Evolutionary conservation across 30 jellyfish, hydroid and myxozoan species (phyloP).

Genomic region (Aurelia sp.): DNA sequence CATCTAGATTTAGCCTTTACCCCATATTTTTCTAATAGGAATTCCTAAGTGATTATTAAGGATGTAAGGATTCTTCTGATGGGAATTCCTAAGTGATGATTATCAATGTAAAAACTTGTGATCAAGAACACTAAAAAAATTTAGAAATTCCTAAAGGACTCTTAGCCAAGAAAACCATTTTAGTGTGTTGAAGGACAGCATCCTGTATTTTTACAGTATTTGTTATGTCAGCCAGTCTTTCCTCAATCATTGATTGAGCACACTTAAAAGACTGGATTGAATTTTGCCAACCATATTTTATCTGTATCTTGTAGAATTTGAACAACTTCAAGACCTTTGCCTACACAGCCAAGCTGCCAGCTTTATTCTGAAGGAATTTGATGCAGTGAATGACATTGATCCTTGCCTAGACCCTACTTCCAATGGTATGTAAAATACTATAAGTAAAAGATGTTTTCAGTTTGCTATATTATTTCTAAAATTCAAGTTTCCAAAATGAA

Average conservation of each 20-base stretch:
- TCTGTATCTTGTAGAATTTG: not conserved
- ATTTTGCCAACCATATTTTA: not conserved
- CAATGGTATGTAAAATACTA: not conserved
- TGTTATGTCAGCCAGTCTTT: not conserved
- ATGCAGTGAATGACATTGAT: slow-evolving; percentile 8
- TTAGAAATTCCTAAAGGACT: too few relatives aligned
- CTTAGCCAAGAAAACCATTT: too few relatives aligned
- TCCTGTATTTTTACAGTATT: too few relatives aligned
- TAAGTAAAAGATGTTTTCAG: not conserved
- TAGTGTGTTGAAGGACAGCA: too few relatives aligned
- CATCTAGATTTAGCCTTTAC: not conserved
- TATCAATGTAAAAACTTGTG: not conserved
- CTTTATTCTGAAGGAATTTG: slow-evolving; percentile 2
- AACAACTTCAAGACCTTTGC: slow-evolving; percentile 7
- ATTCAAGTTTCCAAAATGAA: too few relatives aligned
- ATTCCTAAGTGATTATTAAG: not conserved
- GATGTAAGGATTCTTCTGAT: too few relatives aligned
- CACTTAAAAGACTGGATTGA: too few relatives aligned
- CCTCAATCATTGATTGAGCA: not conserved
- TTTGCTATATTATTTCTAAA: too few relatives aligned
- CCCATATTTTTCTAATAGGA: too few relatives aligned
- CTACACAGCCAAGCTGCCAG: slow-evolving; percentile 12
- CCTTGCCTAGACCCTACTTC: slow-evolving; percentile 6
- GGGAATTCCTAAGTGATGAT: too few relatives aligned
- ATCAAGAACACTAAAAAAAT: too few relatives aligned